These are phyloP conservation scores for Drymonia ruficornis DNA, from an alignment of 2,888 invertebrate genomes.

Conservation along the genomic window DNA sequence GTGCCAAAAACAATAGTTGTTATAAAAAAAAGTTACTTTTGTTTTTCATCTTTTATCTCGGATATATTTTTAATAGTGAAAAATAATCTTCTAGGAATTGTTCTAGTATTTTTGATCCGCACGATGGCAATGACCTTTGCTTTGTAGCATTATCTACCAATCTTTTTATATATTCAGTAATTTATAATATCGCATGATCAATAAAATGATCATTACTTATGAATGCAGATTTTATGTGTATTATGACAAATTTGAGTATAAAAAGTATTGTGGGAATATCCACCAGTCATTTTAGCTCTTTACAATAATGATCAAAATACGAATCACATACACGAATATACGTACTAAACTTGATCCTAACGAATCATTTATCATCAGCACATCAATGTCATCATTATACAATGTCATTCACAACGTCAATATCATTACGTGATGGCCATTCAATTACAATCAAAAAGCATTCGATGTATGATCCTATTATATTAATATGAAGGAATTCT, in stretches of 20 bases:
- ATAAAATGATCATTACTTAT: no score
- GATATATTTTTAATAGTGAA: background rate
- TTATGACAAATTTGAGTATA: no score
- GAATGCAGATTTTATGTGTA: no score
- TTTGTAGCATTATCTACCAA: background rate
- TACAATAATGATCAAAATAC: background rate
- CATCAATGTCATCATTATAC: constrained; percentile 38
- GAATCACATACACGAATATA: background rate
- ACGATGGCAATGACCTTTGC: background rate
- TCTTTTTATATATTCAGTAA: background rate
- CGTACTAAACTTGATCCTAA: background rate
- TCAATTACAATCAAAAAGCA: constrained; percentile 43
- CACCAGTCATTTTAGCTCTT: background rate
- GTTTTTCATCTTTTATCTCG: background rate
- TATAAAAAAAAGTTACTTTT: constrained; percentile 15
- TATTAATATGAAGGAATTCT: constrained; percentile 36
- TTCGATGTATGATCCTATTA: constrained; percentile 45
- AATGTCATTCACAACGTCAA: constrained; percentile 38
- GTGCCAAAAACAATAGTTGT: constrained; percentile 41
- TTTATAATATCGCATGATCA: no score
- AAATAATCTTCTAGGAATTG: background rate
- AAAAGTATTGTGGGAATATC: no score
- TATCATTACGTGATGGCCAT: constrained; percentile 38
- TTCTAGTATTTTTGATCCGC: background rate
- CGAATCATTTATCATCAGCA: constrained; percentile 23